phyloP scores from a whole-genome alignment of 2,888 invertebrate species.

The Sesamia inferens region DNA sequence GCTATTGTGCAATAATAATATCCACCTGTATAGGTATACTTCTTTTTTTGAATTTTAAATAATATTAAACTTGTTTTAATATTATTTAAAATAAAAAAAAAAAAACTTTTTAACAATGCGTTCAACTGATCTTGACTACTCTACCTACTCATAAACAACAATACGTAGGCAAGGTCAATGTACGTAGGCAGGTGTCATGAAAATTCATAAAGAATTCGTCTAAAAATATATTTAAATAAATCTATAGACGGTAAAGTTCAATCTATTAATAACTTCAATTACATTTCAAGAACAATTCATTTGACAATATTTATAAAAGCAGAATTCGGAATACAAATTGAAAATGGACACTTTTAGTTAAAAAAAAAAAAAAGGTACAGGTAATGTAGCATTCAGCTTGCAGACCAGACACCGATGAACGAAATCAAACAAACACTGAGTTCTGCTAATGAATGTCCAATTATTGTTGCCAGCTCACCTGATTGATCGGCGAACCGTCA shows the following conservation, averaged over 20 bases:
- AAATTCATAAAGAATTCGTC: background rate
- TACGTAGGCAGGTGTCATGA: background rate
- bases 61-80: too few relatives aligned
- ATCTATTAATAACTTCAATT: background rate
- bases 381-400: slow-evolving; percentile 44
- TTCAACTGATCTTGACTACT: too few relatives aligned
- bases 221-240: background rate
- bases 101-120: too few relatives aligned
- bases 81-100: too few relatives aligned
- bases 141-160: too few relatives aligned
- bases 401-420: slow-evolving; percentile 27
- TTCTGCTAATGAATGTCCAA: slow-evolving; percentile 62
- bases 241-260: too few relatives aligned
- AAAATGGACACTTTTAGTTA: slow-evolving; percentile 14
- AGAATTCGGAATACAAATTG: slow-evolving; percentile 13
- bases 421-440: slow-evolving; percentile 49
- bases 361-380: slow-evolving; percentile 21
- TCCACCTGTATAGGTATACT: too few relatives aligned
- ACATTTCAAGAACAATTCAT: background rate
- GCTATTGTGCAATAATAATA: too few relatives aligned
- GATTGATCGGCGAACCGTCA: slow-evolving; percentile 37
- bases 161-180: background rate
- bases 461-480: slow-evolving; percentile 50
- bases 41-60: too few relatives aligned
- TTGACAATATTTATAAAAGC: background rate